phyloP scores from a whole-genome alignment of 2,888 invertebrate species.

The Amaurobius ferox region DNA sequence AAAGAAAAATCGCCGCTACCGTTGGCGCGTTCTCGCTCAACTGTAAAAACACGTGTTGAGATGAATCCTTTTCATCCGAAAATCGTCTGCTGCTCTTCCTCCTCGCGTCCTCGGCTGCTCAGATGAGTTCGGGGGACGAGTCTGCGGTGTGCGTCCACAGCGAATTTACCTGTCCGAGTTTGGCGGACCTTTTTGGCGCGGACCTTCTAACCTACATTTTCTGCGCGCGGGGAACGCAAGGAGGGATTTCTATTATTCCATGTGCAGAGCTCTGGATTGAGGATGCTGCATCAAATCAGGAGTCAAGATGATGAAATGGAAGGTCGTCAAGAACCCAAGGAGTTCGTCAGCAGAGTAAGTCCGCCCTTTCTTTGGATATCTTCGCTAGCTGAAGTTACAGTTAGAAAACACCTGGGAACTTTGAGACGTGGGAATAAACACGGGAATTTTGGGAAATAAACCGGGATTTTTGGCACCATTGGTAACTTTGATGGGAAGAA shows the following conservation, averaged over 20 bases:
- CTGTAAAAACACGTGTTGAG: neutral
- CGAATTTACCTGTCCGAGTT: neutral
- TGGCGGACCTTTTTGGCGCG: neutral
- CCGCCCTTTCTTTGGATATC: no score
- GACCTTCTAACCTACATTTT: slow-evolving; percentile 18
- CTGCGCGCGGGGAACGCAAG: neutral
- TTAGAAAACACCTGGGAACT: no score
- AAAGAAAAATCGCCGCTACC: neutral
- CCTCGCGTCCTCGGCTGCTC: neutral
- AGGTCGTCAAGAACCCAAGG: slow-evolving; percentile 53
- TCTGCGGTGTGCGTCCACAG: neutral
- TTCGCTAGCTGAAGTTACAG: no score
- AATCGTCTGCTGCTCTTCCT: neutral
- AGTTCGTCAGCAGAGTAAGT: slow-evolving; percentile 61
- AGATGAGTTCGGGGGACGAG: neutral
- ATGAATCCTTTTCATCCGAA: no score
- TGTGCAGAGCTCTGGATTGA: neutral
- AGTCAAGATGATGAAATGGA: slow-evolving; percentile 65
- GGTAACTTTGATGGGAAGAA: no score
- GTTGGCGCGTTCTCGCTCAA: neutral
- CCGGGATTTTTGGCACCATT: no score
- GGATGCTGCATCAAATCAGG: neutral
- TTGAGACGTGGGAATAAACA: no score
- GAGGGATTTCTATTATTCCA: neutral
- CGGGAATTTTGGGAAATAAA: no score